Percentiles rank a stretch among this genome's conserved stretches.
phyloP scores from a whole-genome alignment of 2,888 invertebrate species.

The Drosophila siamana region DNA sequence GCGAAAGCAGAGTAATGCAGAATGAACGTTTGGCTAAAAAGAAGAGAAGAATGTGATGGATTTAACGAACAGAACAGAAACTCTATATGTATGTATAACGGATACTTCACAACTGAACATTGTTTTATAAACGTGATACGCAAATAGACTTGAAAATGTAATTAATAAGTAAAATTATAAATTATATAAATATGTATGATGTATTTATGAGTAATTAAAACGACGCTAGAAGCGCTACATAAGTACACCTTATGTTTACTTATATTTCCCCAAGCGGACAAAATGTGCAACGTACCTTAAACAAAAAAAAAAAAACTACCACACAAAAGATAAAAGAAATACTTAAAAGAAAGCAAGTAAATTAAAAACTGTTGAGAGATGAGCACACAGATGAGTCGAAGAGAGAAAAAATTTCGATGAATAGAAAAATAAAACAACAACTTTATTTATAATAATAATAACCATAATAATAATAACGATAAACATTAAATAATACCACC shows the following conservation, averaged over 20 bases:
- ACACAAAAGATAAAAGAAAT: constrained; percentile 9
- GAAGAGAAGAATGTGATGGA: constrained; percentile 19
- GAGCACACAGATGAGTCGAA: constrained; percentile 30
- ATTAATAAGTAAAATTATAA: constrained; percentile 79
- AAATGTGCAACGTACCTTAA: constrained; percentile 79
- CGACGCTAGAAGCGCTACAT: constrained; percentile 78
- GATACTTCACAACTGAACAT: constrained; percentile 77
- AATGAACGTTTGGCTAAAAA: constrained; percentile 56
- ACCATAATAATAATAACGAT: constrained; percentile 55
- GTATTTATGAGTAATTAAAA: constrained; percentile 75
- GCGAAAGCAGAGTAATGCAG: constrained; percentile 16
- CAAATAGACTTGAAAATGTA: constrained; percentile 81
- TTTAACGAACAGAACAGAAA: constrained; percentile 40
- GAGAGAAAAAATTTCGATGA: constrained; percentile 18
- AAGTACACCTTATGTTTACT: constrained; percentile 78
- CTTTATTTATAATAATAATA: constrained; percentile 17
- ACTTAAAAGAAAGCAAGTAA: constrained; percentile 6
- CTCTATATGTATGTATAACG: constrained; percentile 71
- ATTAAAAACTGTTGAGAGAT: constrained; percentile 40
- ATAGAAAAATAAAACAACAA: constrained; percentile 23
- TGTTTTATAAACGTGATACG: constrained; percentile 80
- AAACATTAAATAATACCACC: constrained; percentile 60
- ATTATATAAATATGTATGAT: constrained; percentile 69
- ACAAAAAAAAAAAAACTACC: constrained; percentile 26
- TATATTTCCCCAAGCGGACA: constrained; percentile 73